A percentile compares a stretch with the other conserved stretches of the same genome.
phyloP scores from a whole-genome alignment of 2,888 invertebrate genomes.

The Drosophila seclusa region DNA sequence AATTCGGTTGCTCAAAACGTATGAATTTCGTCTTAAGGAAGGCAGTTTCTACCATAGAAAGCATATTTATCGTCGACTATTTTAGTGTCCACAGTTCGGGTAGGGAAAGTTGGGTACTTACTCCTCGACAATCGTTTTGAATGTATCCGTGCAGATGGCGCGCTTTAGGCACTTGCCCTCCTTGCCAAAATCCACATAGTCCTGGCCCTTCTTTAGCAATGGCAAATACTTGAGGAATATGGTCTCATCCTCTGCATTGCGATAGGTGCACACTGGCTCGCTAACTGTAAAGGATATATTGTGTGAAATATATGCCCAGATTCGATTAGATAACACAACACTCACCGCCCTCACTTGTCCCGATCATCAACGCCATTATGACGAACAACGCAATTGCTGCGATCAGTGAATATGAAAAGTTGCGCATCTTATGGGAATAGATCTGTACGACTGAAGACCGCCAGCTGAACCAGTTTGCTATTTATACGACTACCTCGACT shows the following conservation, averaged over 20 bases:
- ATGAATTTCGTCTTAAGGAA: no score
- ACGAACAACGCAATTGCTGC: conserved; percentile 18
- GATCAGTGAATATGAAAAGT: conserved; percentile 12
- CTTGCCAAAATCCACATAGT: conserved; percentile 79
- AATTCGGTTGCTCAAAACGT: not conserved
- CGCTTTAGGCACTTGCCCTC: conserved; percentile 81
- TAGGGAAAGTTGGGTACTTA: conserved; percentile 53
- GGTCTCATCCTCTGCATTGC: conserved; percentile 76
- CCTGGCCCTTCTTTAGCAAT: conserved; percentile 71
- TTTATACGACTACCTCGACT: conserved; percentile 48
- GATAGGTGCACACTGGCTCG: conserved; percentile 80
- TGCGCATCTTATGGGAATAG: conserved; percentile 47
- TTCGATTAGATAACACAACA: not conserved
- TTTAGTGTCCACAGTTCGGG: not conserved
- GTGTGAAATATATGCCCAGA: not conserved
- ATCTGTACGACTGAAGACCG: conserved; percentile 36
- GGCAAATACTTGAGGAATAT: conserved; percentile 81
- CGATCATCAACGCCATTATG: conserved; percentile 34
- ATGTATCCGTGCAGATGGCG: conserved; percentile 78
- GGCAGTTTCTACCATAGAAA: no score
- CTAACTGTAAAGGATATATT: conserved; percentile 41
- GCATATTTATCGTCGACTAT: not conserved
- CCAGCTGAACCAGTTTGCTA: conserved; percentile 62
- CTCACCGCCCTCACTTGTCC: conserved; percentile 27
- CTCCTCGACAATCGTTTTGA: conserved; percentile 76